Evolutionary conservation across 2,888 invertebrate genomes (phyloP).

Genomic region (Erannis defoliaria): DNA sequence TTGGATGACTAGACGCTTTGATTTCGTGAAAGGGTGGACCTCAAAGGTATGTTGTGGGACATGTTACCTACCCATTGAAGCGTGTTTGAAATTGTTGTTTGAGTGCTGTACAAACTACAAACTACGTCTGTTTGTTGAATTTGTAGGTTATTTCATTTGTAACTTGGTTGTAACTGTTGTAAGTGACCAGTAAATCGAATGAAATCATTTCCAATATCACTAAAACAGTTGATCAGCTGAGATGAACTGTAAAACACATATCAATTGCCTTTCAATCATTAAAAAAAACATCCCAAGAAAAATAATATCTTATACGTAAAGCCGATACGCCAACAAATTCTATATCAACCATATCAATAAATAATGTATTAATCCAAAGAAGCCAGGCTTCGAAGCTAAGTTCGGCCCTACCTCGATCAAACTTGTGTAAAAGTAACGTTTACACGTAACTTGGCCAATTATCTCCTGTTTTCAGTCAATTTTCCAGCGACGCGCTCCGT

Average conservation of each 20-base stretch:
- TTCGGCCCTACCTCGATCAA: constrained; percentile 5
- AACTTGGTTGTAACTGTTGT: no score
- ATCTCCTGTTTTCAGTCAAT: constrained; percentile 24
- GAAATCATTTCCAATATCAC: no score
- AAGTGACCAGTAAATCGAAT: no score
- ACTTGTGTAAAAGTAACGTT: constrained; percentile 11
- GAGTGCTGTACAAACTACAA: constrained; percentile 4
- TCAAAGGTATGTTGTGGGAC: constrained; percentile 3
- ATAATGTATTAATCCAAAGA: constrained; percentile 3
- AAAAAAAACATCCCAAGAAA: no score
- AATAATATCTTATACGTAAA: no score
- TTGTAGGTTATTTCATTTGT: no score
- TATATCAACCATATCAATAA: constrained; percentile 6
- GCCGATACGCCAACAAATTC: not conserved
- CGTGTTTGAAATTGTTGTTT: not conserved
- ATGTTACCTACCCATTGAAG: not conserved
- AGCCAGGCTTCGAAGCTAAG: not conserved
- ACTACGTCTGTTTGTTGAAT: not conserved
- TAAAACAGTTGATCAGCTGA: no score
- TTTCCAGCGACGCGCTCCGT: constrained; percentile 8
- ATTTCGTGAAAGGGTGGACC: constrained; percentile 1
- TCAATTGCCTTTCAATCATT: no score
- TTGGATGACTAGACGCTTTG: not conserved
- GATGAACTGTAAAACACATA: no score
- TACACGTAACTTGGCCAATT: constrained; percentile 24